phyloP scores from a whole-genome alignment of 2,797 vertebrate genomes.

The Lepilemur septentrionalis region DNA sequence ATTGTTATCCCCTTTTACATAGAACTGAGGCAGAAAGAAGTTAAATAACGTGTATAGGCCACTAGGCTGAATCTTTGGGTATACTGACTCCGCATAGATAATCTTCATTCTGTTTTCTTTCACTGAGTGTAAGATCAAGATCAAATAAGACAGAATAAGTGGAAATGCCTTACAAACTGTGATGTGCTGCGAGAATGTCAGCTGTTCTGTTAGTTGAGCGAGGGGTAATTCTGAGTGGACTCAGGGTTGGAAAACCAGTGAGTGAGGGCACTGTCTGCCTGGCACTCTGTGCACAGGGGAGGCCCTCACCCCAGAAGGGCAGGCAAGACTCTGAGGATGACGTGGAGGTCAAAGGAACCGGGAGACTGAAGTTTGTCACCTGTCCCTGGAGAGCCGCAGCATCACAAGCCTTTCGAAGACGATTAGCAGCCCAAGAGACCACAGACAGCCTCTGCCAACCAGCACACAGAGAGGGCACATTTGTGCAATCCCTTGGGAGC shows the following conservation, averaged over 20 bases:
- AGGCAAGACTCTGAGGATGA: background rate
- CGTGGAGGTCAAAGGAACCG: background rate
- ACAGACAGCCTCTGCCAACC: slow-evolving; percentile 19
- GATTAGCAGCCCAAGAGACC: slow-evolving; percentile 31
- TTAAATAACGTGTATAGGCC: background rate
- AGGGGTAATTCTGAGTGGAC: background rate
- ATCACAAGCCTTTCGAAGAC: background rate
- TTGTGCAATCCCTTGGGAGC: background rate
- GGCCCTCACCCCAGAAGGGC: background rate
- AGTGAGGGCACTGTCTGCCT: background rate
- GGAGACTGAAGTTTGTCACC: background rate
- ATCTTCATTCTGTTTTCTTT: background rate
- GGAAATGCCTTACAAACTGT: background rate
- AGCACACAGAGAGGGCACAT: background rate
- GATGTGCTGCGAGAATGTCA: background rate
- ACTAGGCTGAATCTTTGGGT: background rate
- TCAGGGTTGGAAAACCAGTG: background rate
- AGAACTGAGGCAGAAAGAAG: background rate
- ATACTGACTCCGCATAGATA: background rate
- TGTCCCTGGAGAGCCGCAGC: background rate
- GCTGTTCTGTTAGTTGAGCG: background rate
- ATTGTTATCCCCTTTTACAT: background rate
- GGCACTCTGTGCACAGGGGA: background rate
- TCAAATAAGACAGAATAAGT: background rate
- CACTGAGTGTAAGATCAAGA: background rate